Conservation (phyloP, 35 echinoderm and acorn worm genomes). For the Diadema setosum region DNA sequence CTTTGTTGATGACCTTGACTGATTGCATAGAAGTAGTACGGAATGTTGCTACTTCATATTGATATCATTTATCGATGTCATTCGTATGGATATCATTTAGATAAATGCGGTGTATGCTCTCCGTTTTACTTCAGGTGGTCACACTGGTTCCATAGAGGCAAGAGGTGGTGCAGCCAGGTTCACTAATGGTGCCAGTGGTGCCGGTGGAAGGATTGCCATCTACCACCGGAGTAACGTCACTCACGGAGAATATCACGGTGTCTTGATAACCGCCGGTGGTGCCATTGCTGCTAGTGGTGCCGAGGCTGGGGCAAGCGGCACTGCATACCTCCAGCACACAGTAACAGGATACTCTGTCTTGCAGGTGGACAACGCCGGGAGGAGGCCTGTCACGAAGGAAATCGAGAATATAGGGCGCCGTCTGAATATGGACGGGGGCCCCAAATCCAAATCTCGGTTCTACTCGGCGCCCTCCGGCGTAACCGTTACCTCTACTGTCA, state of each 20-base stretch:
- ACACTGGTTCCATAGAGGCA: conserved; percentile 81
- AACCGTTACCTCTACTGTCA: conserved; percentile 15
- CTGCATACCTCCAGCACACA: conserved; percentile 58
- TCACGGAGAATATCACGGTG: conserved; percentile 70
- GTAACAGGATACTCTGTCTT: conserved; percentile 42
- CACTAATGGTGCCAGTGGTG: conserved; percentile 64
- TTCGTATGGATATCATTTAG: too few species aligned
- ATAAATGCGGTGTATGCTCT: background rate
- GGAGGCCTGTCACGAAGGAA: conserved; percentile 44
- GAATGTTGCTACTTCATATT: too few species aligned
- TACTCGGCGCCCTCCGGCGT: conserved; percentile 57
- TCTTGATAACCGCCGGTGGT: conserved; percentile 57
- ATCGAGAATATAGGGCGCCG: conserved; percentile 68
- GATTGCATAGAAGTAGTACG: too few species aligned
- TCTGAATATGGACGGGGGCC: conserved; percentile 32
- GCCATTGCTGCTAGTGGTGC: conserved; percentile 1
- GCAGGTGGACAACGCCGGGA: conserved; percentile 56
- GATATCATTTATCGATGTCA: too few species aligned
- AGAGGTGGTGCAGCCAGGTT: conserved; percentile 56
- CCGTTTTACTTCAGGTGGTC: conserved; percentile 47
- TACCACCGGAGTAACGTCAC: conserved; percentile 79
- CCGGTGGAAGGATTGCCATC: conserved; percentile 75
- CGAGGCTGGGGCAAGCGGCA: conserved; percentile 80
- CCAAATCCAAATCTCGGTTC: background rate
- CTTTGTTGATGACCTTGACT: too few species aligned